phyloP scores from a whole-genome alignment of 2,888 invertebrate genomes.

The Philhelius pedissequus region DNA sequence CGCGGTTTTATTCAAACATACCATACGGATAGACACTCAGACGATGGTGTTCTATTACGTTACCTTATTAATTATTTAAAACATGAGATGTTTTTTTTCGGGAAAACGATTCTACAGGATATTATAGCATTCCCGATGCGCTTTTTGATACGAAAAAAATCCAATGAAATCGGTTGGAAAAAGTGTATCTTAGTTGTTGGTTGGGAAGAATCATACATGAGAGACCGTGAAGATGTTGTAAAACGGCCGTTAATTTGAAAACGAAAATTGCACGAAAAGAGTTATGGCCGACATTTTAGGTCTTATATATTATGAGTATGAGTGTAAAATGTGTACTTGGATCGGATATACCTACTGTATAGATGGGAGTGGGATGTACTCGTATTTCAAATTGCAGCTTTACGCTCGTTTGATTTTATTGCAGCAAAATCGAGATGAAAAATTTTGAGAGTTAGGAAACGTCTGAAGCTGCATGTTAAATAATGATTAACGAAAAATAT shows the following conservation, averaged over 20 bases:
- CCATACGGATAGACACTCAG: conserved; percentile 50
- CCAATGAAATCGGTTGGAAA: conserved; percentile 35
- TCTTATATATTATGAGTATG: background rate
- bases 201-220: conserved; percentile 11
- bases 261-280: conserved; percentile 60
- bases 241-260: conserved; percentile 63
- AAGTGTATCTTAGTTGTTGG: background rate
- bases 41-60: conserved; percentile 52
- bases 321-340: background rate
- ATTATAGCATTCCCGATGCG: conserved; percentile 55
- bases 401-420: conserved; percentile 62
- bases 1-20: conserved; percentile 58
- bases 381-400: conserved; percentile 46
- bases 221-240: conserved; percentile 39
- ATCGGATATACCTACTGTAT: background rate
- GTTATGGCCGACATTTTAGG: conserved; percentile 68
- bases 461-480: background rate
- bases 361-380: background rate
- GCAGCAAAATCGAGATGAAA: conserved; percentile 1
- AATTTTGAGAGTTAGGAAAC: background rate
- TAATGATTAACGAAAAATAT: background rate
- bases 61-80: conserved; percentile 68
- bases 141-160: conserved; percentile 57
- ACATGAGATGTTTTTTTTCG: conserved; percentile 21
- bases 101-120: background rate